Evolutionary conservation across 2,888 invertebrate genomes (phyloP), one percentile per base, ranked within the genome.

Genomic region (Oscheius sp.): DNA sequence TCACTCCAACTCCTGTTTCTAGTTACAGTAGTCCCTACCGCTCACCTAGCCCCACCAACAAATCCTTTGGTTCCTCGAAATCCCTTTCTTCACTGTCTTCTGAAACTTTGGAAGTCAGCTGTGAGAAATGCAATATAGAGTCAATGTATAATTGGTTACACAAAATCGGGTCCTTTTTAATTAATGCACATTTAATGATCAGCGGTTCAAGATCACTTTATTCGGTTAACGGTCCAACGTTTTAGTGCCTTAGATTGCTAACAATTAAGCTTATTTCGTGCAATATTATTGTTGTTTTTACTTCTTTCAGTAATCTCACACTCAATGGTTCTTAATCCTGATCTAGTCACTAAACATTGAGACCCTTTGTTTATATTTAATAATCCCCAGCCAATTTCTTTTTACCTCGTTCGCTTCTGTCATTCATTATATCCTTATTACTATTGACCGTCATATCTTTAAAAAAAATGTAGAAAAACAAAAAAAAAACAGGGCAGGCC

Each of bases 401-500:
- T 23, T 53, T 53, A 53, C 25, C n/a, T 53, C 21, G 21, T 53
- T n/a, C 21, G 52, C 21, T 21, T 52, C 21, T 58, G 9, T 27
- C 59, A 25, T 27, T 18, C n/a, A 58, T 58, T 55, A 9, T 35
- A 6, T 9, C 35, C 35, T 9, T 35, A 27, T 49, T 66, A 21
- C 27, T 66, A 35, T 66, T 9, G 49, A 12, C 9, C 18, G 12
- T 46, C 52, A 35, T 35, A 35, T 35, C 35, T 16, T 55, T 35
- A 25, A 45, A 46, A 52, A 64, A 64, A 64, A 27, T 45, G 46
- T 64, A 46, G 46, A 59, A 69, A 35, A 35, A 35, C 3, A 69
- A 53, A 69, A 35, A 35, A 35, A 69, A 63, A 63, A 63, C 45
- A 63, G 63, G 63, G 63, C 63, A 41, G 63, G 63, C 16, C 63